Evolutionary conservation across 2,888 invertebrate genomes (phyloP).

Genomic region (Arge pagana): DNA sequence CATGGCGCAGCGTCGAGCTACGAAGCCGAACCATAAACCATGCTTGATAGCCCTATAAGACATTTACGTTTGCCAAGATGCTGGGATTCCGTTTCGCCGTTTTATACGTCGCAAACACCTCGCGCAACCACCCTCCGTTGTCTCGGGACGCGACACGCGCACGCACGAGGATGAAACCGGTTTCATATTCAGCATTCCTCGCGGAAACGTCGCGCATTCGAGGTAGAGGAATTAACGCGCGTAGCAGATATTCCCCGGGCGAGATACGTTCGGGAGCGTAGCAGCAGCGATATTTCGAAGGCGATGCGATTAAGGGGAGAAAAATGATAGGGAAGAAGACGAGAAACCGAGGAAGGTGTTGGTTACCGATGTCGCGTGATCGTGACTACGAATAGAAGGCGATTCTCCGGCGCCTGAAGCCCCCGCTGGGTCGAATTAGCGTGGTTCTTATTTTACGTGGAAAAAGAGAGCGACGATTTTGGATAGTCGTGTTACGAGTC

Average conservation of each 20-base stretch:
- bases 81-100: constrained; percentile 3
- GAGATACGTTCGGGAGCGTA: background rate
- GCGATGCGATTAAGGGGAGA: background rate
- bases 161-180: background rate
- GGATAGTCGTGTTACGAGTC: no score
- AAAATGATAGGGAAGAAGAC: background rate
- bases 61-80: constrained; percentile 23
- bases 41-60: constrained; percentile 33
- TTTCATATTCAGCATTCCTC: no score
- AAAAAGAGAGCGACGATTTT: no score
- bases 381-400: no score
- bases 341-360: no score
- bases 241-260: background rate
- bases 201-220: no score
- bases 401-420: no score
- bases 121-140: background rate
- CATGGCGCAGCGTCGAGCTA: no score
- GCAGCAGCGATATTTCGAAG: background rate
- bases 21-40: constrained; percentile 24
- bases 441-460: no score
- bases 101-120: constrained; percentile 9
- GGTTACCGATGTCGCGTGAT: no score
- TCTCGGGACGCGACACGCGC: background rate
- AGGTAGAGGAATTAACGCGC: background rate
- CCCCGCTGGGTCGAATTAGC: no score